Conservation (phyloP, 2,797 vertebrate species). For the Rhinella marina region DNA sequence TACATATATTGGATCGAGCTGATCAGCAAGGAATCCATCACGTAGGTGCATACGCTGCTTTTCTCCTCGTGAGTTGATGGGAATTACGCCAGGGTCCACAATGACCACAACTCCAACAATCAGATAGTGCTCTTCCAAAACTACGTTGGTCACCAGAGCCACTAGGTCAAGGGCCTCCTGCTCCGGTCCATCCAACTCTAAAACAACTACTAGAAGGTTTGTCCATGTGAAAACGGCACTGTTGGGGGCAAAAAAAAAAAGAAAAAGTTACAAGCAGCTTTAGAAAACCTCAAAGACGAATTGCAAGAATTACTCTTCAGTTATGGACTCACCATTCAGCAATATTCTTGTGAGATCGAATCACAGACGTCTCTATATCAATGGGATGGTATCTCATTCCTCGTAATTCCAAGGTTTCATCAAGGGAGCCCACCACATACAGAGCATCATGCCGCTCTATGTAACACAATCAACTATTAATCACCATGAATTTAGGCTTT, state of each 20-base stretch:
- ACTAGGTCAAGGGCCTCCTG: slow-evolving; percentile 94
- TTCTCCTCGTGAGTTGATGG: slow-evolving; percentile 94
- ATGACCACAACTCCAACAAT: slow-evolving; percentile 95
- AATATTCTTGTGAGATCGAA: slow-evolving; percentile 88
- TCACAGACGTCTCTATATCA: slow-evolving; percentile 89
- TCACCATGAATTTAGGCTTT: background rate
- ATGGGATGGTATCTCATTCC: slow-evolving; percentile 92
- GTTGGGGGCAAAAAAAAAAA: background rate
- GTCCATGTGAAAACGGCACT: slow-evolving; percentile 97
- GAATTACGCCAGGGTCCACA: slow-evolving; percentile 94
- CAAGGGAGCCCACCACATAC: slow-evolving; percentile 87
- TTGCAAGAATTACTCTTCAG: background rate
- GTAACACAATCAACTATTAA: background rate
- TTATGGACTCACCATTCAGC: slow-evolving; percentile 83
- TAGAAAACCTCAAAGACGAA: rapidly evolving
- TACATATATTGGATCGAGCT: slow-evolving; percentile 96
- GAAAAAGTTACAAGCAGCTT: background rate
- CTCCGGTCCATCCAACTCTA: slow-evolving; percentile 92
- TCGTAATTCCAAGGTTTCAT: slow-evolving; percentile 87
- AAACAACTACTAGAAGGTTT: slow-evolving; percentile 94
- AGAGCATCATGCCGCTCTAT: slow-evolving; percentile 87
- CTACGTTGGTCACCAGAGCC: slow-evolving; percentile 90
- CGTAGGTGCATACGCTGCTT: slow-evolving; percentile 97
- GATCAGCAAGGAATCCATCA: slow-evolving; percentile 95
- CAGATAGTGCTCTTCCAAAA: slow-evolving; percentile 95